A percentile compares a stretch with the other conserved stretches of the same genome.
phyloP scores from a whole-genome alignment of 1,140 invertebrate genomes.

The Drosophila sproati region DNA sequence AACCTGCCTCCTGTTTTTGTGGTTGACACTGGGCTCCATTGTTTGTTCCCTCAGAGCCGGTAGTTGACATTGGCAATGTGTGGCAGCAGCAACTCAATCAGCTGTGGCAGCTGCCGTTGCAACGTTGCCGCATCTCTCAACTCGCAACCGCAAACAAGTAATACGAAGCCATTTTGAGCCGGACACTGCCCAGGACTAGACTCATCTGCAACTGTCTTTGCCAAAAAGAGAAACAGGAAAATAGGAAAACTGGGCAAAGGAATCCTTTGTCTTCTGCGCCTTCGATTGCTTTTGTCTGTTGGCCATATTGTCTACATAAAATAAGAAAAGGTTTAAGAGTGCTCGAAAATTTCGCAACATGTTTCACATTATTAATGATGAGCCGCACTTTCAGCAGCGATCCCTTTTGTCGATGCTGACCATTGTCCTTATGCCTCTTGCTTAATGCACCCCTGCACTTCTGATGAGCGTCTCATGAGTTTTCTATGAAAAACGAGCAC shows the following conservation, averaged over 20 bases:
- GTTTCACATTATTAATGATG: conserved; percentile 77
- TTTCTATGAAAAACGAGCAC: conserved; percentile 44
- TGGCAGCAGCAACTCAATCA: conserved; percentile 53
- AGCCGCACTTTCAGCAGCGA: conserved; percentile 26
- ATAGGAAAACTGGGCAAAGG: conserved; percentile 2
- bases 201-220: conserved; percentile 11
- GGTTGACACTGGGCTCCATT: conserved; percentile 52
- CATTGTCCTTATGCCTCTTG: conserved; percentile 22
- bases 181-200: conserved; percentile 5
- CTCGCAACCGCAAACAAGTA: conserved; percentile 42
- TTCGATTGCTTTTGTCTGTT: conserved; percentile 74
- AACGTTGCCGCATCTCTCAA: conserved; percentile 32
- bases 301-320: conserved; percentile 61
- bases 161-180: conserved; percentile 60
- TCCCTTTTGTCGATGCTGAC: conserved; percentile 40
- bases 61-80: conserved; percentile 55
- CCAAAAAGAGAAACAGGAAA: conserved; percentile 14
- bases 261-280: conserved; percentile 51
- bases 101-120: conserved; percentile 28
- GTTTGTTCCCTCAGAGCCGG: conserved; percentile 19
- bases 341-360: conserved; percentile 76
- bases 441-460: conserved; percentile 7
- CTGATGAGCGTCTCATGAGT: conserved; percentile 63
- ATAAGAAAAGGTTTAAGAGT: conserved; percentile 56
- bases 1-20: conserved; percentile 48